Evolutionary conservation across 2,113 vertebrate genomes (phyloP).

Genomic region (Chroicocephalus ridibundus): DNA sequence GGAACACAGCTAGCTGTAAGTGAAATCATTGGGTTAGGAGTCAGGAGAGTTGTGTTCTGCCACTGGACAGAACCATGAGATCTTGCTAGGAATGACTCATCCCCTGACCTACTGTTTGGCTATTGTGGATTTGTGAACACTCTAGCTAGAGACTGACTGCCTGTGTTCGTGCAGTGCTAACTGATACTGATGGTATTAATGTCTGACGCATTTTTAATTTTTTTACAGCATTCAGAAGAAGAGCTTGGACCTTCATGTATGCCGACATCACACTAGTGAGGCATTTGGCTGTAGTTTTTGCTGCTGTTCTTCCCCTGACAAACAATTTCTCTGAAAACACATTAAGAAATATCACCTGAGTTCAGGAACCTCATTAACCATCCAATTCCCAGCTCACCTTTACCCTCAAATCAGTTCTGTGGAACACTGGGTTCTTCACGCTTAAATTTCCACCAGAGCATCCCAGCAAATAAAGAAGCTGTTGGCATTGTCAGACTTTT

Average conservation of each 20-base stretch:
- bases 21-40: not conserved
- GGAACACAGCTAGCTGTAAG: not conserved
- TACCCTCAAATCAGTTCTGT: not conserved
- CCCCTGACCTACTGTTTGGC: not conserved
- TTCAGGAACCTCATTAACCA: not conserved
- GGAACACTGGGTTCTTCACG: not conserved
- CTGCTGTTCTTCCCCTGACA: slow-evolving; percentile 69
- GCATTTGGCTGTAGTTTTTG: slow-evolving; percentile 72
- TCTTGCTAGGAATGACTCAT: not conserved
- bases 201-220: not conserved
- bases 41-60: not conserved
- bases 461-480: not conserved
- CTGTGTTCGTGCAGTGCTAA: not conserved
- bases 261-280: slow-evolving; percentile 69
- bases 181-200: not conserved
- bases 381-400: not conserved
- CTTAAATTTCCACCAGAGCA: not conserved
- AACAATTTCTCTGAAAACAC: slow-evolving; percentile 68
- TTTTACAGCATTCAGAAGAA: slow-evolving; percentile 76
- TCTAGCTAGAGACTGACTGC: not conserved
- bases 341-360: slow-evolving; percentile 63
- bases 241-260: slow-evolving; percentile 74
- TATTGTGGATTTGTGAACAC: not conserved
- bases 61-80: not conserved
- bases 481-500: not conserved